These are phyloP conservation scores for Aldrovandia affinis DNA, from an alignment of 2,797 vertebrate species.

Conservation along the genomic window DNA sequence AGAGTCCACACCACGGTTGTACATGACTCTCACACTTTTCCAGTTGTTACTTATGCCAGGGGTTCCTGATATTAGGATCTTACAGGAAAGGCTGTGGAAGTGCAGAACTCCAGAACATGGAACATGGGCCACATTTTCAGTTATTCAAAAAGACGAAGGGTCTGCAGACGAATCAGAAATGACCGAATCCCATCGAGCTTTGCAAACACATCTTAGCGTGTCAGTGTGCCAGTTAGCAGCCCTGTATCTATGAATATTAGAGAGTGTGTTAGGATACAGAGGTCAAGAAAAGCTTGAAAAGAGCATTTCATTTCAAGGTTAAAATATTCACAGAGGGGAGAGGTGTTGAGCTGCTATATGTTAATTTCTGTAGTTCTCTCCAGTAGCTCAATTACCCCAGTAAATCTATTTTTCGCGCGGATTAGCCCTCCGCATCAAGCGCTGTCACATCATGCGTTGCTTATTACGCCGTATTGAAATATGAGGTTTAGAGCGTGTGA, in stretches of 20 bases:
- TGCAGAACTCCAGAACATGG: background rate
- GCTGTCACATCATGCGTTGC: constrained; percentile 64
- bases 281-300: background rate
- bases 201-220: background rate
- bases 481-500: constrained; percentile 54
- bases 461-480: constrained; percentile 66
- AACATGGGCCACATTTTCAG: background rate
- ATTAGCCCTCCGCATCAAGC: constrained; percentile 69
- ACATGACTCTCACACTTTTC: background rate
- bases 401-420: constrained; percentile 66
- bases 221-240: background rate
- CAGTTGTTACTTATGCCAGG: background rate
- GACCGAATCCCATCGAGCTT: background rate
- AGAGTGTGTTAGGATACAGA: background rate
- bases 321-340: constrained; percentile 55
- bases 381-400: constrained; percentile 63
- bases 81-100: background rate
- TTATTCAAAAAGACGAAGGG: background rate
- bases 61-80: background rate
- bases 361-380: constrained; percentile 54
- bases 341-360: constrained; percentile 38
- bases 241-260: background rate
- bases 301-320: constrained; percentile 61
- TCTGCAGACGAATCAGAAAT: background rate
- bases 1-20: background rate